phyloP scores from a whole-genome alignment of 1,140 invertebrate genomes.

The Rhizoglyphus robini region DNA sequence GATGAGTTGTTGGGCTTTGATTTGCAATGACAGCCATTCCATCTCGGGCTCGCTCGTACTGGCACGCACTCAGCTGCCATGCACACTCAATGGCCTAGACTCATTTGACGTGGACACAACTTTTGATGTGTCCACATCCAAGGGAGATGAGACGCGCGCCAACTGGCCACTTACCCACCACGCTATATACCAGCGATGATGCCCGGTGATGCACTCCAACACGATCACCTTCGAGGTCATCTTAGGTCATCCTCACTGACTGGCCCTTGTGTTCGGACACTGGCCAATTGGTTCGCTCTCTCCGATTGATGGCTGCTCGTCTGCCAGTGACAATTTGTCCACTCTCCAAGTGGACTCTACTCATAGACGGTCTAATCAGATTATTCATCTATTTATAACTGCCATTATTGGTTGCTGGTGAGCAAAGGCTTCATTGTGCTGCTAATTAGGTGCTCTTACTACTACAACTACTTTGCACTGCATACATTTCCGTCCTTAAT shows the following conservation, averaged over 20 bases:
- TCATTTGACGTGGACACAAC: slow-evolving; percentile 14
- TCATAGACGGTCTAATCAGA: no score
- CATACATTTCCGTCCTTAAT: no score
- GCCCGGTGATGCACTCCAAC: background rate
- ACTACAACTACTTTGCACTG: no score
- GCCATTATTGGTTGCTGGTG: no score
- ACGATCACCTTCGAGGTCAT: slow-evolving; percentile 14
- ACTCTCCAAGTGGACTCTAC: no score
- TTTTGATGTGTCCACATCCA: slow-evolving; percentile 6
- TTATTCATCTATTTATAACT: no score
- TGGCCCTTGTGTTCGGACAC: no score
- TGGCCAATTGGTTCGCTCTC: background rate
- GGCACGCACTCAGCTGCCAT: background rate
- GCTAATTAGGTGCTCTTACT: no score
- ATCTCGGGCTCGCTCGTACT: background rate
- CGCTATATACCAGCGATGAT: background rate
- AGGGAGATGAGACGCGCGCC: background rate
- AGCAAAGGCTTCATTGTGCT: no score
- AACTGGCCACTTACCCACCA: background rate
- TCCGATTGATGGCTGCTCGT: background rate
- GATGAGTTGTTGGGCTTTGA: background rate
- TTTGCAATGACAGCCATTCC: background rate
- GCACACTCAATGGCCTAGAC: background rate
- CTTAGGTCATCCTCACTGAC: slow-evolving; percentile 10
- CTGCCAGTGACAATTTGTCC: background rate